These are phyloP conservation scores for Dione juno DNA, from an alignment of 2,888 invertebrate genomes.

Conservation along the genomic window DNA sequence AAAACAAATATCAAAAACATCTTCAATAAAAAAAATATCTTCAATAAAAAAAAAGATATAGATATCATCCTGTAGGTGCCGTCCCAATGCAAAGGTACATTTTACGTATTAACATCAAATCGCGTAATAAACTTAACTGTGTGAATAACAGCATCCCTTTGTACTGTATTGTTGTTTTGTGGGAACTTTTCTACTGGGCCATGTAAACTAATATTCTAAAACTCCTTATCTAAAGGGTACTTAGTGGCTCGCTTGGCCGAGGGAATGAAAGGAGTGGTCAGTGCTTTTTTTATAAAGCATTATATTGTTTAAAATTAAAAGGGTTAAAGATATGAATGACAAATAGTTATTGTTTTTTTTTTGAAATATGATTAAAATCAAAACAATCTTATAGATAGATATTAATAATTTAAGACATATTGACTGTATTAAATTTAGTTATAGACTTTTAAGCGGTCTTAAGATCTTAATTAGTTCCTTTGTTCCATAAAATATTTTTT, in stretches of 20 bases:
- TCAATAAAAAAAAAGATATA: too few species aligned
- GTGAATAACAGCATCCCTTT: conserved; percentile 84
- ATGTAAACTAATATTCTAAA: conserved; percentile 41
- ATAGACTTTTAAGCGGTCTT: neutral
- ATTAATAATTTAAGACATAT: neutral
- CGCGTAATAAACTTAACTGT: conserved; percentile 76
- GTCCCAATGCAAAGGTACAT: neutral
- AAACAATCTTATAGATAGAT: too few species aligned
- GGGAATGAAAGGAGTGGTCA: conserved; percentile 36
- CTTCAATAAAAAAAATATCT: too few species aligned
- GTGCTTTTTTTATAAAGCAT: conserved; percentile 11
- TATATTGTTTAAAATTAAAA: conserved; percentile 4
- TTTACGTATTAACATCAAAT: conserved; percentile 54
- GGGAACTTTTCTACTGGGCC: conserved; percentile 62
- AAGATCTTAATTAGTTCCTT: neutral
- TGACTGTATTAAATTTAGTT: neutral
- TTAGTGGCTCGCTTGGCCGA: conserved; percentile 29
- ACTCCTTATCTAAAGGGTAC: conserved; percentile 39
- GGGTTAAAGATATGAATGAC: conserved; percentile 11
- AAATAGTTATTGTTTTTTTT: neutral
- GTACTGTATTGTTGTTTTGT: conserved; percentile 75
- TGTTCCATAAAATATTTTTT: neutral
- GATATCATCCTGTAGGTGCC: conserved; percentile 18
- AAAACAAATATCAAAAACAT: too few species aligned
- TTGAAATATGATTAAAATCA: neutral